Evolutionary conservation across 2,797 vertebrate species (phyloP).

Genomic region (Anolis apletophallus): DNA sequence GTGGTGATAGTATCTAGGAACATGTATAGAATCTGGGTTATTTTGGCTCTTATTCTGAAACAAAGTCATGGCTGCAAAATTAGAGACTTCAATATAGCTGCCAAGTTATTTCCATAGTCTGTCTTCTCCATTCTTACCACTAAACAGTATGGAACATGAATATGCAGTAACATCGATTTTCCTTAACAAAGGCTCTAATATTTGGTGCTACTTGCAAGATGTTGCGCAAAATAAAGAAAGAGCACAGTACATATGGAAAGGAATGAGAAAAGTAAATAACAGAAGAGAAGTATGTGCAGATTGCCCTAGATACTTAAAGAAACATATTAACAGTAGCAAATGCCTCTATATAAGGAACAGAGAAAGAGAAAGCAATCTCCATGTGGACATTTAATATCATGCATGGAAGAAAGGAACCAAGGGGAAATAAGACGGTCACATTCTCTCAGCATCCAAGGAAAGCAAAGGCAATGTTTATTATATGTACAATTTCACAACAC

Average conservation of each 20-base stretch:
- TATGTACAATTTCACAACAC: not conserved
- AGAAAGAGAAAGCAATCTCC: not conserved
- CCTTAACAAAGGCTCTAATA: not conserved
- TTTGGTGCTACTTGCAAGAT: not conserved
- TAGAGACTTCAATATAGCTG: not conserved
- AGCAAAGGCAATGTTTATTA: not conserved
- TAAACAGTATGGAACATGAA: not conserved
- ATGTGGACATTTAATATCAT: not conserved
- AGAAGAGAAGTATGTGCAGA: not conserved
- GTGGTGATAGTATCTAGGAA: not conserved
- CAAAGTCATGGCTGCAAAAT: not conserved
- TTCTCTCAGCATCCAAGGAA: too few species aligned
- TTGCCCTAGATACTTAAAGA: not conserved
- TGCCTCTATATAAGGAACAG: not conserved
- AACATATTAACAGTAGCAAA: not conserved
- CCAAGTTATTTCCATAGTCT: not conserved
- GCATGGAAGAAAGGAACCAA: not conserved
- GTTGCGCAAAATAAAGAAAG: not conserved
- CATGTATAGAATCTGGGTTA: not conserved
- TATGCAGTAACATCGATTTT: not conserved
- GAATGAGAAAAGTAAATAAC: not conserved
- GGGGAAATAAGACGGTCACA: not conserved
- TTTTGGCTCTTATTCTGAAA: not conserved
- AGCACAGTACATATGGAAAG: too few species aligned
- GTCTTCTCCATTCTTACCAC: not conserved